Evolutionary conservation across 2,797 vertebrate species (phyloP).

Genomic region (Selene dorsalis): DNA sequence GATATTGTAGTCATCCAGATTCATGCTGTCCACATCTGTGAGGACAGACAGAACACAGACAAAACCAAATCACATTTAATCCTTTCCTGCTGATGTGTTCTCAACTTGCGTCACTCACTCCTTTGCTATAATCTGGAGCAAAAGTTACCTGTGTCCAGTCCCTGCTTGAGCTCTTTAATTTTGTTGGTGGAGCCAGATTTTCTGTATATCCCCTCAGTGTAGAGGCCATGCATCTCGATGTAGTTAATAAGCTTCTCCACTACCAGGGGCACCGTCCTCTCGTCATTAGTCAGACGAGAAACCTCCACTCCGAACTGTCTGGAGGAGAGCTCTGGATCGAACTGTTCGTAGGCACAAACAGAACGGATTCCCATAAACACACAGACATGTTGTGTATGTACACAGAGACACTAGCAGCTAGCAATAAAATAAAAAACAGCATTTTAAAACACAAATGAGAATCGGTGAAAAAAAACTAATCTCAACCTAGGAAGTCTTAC

Average conservation of each 20-base stretch:
- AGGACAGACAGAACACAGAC: conserved; percentile 2
- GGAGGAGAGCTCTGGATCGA: conserved; percentile 93
- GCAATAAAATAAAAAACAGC: background rate
- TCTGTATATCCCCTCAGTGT: conserved; percentile 98
- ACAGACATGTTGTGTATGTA: background rate
- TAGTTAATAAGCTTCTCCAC: conserved; percentile 99
- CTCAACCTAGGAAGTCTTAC: background rate
- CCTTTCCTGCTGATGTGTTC: background rate
- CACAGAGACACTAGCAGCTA: conserved; percentile 5
- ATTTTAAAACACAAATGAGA: background rate
- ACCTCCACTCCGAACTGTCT: conserved; percentile 97
- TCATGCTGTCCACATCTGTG: conserved; percentile 91
- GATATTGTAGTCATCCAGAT: conserved; percentile 98
- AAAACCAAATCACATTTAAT: background rate
- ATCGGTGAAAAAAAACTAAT: background rate
- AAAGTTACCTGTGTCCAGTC: conserved; percentile 90
- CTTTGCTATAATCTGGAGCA: background rate
- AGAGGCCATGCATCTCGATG: conserved; percentile 98
- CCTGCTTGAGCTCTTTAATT: conserved; percentile 94
- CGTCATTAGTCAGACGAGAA: conserved; percentile 93
- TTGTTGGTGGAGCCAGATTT: conserved; percentile 98
- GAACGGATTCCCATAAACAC: conserved; percentile 2
- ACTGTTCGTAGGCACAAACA: conserved; percentile 82
- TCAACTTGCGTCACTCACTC: background rate
- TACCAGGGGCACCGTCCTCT: conserved; percentile 92